phyloP scores from a whole-genome alignment of 2,113 vertebrate genomes.

The Vimba vimba region DNA sequence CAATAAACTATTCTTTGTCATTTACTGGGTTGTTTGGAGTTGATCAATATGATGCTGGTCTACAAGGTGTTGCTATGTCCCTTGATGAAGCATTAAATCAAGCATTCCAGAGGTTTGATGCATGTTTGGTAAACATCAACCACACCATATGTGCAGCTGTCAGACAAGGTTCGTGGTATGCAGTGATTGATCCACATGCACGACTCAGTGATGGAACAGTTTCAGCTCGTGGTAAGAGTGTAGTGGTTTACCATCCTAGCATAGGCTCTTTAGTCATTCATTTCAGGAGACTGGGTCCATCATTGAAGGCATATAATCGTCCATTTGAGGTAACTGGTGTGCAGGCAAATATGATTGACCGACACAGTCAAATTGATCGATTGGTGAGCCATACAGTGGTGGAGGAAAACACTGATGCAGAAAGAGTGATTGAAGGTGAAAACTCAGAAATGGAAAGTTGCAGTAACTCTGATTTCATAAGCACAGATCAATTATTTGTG shows the following conservation, averaged over 20 bases:
- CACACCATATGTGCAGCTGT: neutral
- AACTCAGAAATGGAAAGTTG: neutral
- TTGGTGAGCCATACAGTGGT: neutral
- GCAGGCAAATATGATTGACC: no score
- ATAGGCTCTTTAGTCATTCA: neutral
- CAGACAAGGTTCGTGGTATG: neutral
- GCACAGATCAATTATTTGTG: no score
- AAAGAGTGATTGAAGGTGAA: neutral
- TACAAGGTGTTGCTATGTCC: no score
- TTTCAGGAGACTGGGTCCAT: neutral
- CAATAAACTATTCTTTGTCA: no score
- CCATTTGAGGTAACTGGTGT: neutral
- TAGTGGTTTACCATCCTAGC: neutral
- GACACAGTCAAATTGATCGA: no score
- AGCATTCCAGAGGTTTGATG: neutral
- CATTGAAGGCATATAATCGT: neutral
- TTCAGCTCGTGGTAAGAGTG: neutral
- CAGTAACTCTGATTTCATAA: no score
- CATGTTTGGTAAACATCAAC: neutral
- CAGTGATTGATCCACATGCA: neutral
- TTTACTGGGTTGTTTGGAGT: no score
- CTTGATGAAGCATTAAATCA: no score
- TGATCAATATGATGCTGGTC: no score
- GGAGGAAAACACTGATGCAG: neutral
- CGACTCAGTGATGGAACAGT: neutral